Percentiles rank a stretch among this genome's conserved stretches.
Conservation (phyloP, 2,888 invertebrate genomes). For the Carabus problematicus region DNA sequence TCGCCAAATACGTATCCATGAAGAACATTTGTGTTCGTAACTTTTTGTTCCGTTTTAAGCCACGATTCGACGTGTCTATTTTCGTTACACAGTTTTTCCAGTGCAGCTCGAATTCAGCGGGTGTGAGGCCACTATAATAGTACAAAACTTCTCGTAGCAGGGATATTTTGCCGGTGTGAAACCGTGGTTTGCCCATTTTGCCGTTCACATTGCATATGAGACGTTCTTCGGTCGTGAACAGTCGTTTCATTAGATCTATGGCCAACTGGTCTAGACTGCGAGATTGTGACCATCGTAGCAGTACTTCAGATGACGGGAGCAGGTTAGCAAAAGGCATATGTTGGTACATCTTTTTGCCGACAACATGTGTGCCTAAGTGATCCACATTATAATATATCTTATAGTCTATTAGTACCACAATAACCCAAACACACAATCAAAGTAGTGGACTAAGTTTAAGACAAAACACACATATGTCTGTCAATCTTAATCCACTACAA, state of each 20-base stretch:
- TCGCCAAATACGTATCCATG: constrained; percentile 36
- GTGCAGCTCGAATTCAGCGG: constrained; percentile 59
- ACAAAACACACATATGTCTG: background rate
- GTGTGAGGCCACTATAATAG: constrained; percentile 57
- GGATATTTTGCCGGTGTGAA: constrained; percentile 59
- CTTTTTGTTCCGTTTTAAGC: constrained; percentile 57
- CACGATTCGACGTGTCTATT: constrained; percentile 60
- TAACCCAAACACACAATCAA: background rate
- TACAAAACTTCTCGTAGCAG: constrained; percentile 58
- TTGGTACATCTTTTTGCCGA: constrained; percentile 52
- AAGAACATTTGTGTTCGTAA: constrained; percentile 37
- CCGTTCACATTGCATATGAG: constrained; percentile 60
- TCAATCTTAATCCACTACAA: background rate
- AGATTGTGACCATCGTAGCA: constrained; percentile 58
- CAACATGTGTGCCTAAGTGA: constrained; percentile 30
- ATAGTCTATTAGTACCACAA: background rate
- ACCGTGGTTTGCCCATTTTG: constrained; percentile 61
- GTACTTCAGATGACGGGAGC: constrained; percentile 57
- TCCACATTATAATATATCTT: constrained; percentile 3
- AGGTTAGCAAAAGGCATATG: constrained; percentile 59
- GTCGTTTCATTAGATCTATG: constrained; percentile 60
- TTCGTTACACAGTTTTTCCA: constrained; percentile 61
- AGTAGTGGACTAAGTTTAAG: background rate
- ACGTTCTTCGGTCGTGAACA: constrained; percentile 59
- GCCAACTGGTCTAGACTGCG: constrained; percentile 60